Percentiles rank a stretch among this genome's conserved stretches.
Conservation (phyloP, 2,888 invertebrate genomes). For the Lycocerus yunnanus region DNA sequence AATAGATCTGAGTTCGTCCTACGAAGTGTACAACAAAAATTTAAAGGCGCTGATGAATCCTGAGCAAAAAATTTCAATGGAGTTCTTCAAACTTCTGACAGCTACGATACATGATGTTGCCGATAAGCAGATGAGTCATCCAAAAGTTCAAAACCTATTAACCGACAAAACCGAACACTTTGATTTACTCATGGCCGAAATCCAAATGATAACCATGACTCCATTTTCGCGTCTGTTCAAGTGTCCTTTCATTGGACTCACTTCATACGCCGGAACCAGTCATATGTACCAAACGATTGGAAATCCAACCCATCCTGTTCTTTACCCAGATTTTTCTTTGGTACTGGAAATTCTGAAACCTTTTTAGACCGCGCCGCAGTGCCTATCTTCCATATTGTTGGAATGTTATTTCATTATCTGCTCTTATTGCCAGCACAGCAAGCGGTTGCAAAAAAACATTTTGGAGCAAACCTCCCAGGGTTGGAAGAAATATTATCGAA, state of each 20-base stretch:
- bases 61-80: no score
- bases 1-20: no score
- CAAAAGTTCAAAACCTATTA: conserved; percentile 15
- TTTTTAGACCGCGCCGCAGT: conserved; percentile 40
- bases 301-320: conserved; percentile 45
- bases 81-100: no score
- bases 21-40: no score
- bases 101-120: no score
- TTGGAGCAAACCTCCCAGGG: background rate
- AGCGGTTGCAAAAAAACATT: background rate
- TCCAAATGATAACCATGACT: conserved; percentile 39
- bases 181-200: conserved; percentile 48
- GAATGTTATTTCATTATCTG: background rate
- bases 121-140: no score
- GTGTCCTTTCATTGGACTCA: conserved; percentile 47
- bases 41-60: no score
- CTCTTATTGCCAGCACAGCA: background rate
- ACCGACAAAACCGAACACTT: conserved; percentile 41
- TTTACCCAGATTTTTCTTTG: conserved; percentile 46
- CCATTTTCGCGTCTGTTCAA: conserved; percentile 46
- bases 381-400: background rate
- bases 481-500: background rate
- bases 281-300: conserved; percentile 44
- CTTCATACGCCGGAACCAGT: conserved; percentile 43
- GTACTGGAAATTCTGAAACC: conserved; percentile 31